Base-by-base conservation (phyloP, 2,113 vertebrate genomes). In the Condylura cristata region DNA sequence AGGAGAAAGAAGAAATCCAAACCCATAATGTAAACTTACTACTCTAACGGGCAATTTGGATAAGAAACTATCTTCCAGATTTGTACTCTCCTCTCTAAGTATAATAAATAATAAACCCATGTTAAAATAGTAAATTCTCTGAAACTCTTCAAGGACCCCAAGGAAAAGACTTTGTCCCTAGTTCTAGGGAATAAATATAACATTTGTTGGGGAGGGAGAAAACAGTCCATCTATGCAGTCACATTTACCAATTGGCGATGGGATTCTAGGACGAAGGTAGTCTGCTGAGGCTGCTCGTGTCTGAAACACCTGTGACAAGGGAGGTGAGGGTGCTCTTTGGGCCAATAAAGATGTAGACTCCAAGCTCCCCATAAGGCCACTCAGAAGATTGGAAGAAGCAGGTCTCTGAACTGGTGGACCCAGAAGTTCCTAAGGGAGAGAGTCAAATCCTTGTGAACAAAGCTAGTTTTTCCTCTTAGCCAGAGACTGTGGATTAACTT, bases 281-380 rank as follows among this genome's bases (percentile, higher is more conserved):
- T 99, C 99, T 0, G 99, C 99, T 0, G 99, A 99, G 16, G 99
- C 98, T 6, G 99, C 98, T 95, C 99, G 98, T 30, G 99, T 98
- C 39, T 99, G 98, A 96, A 99, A 99, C 58, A 99, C 98, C 0
- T 98, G 94, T 6, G 98, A 96, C 2, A 98, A 82, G 4, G 99
- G 99, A n/a, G 98, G 99, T 48, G 99, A 99, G 0, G 99, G 98
- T 51, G 98, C 98, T 87, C 99, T 99, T 34, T 99, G 99, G 44
- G 98, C 94, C 61, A 99, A 96, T 56, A 99, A 96, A 41, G 98
- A 94, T 46, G 98, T 94, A 65, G 99, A 97, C 8, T 99, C 99
- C 96, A 99, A 94, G 53, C 97, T 98, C 26, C 98, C 98, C 92
- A 99, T 98, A 95, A 99, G 97, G 94, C 98, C 98, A 95, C 98